These are phyloP conservation scores for Amphiura filiformis DNA, from an alignment of 35 echinoderm and acorn worm species.

Conservation along the genomic window DNA sequence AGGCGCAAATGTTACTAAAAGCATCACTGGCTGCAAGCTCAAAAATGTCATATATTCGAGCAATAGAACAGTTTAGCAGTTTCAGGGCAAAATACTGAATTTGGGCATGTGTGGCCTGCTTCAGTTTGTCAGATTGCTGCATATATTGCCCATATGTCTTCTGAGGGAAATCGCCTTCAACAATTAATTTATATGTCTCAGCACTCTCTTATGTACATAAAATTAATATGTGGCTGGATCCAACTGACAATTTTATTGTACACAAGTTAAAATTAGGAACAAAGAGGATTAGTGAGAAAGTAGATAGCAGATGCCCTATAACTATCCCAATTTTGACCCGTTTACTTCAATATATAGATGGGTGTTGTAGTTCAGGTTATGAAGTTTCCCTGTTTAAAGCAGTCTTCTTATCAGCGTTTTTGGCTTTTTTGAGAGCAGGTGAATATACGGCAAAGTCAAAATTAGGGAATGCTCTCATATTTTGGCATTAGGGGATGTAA, in stretches of 20 bases:
- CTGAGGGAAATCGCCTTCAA: background rate
- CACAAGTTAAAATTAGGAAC: background rate
- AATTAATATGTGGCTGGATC: background rate
- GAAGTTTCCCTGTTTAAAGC: background rate
- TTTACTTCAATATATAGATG: background rate
- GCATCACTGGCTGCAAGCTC: background rate
- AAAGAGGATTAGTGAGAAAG: background rate
- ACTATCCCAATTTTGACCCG: background rate
- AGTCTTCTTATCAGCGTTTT: background rate
- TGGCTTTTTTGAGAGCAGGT: background rate
- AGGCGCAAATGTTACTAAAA: background rate
- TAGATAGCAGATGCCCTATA: background rate
- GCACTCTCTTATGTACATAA: background rate
- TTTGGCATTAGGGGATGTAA: background rate
- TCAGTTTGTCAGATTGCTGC: background rate
- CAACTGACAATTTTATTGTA: background rate
- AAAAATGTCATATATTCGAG: background rate
- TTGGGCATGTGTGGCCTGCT: background rate
- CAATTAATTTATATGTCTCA: background rate
- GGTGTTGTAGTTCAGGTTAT: background rate
- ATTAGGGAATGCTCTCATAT: too few species aligned
- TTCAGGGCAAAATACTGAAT: background rate
- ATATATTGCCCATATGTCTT: background rate
- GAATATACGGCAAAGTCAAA: background rate
- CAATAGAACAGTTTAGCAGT: background rate